A percentile compares a stretch with the other conserved stretches of the same genome.
Conservation (phyloP, 2,113 vertebrate species). For the Atherinomorus stipes region DNA sequence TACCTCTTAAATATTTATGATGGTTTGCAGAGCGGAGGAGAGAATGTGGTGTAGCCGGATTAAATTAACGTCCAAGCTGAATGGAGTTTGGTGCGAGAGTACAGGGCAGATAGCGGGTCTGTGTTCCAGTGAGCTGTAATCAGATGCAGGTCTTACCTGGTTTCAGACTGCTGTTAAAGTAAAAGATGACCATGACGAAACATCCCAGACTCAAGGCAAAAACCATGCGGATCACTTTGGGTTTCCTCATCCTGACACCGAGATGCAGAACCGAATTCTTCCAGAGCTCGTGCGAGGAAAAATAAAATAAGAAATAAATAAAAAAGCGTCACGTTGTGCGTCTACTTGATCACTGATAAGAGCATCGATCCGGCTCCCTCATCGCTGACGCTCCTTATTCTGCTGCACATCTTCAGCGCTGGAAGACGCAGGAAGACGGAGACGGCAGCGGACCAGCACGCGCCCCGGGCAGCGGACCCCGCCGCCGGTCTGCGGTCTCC, state of each 20-base stretch:
- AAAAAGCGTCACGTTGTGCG: neutral
- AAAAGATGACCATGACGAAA: slow-evolving; percentile 84
- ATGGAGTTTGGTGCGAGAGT: neutral
- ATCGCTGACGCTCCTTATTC: slow-evolving; percentile 34
- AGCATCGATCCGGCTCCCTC: slow-evolving; percentile 51
- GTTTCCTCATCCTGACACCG: slow-evolving; percentile 82
- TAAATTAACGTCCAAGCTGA: neutral
- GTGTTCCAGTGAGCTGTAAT: neutral
- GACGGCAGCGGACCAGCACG: neutral
- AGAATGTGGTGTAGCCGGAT: neutral
- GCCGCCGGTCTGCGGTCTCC: neutral
- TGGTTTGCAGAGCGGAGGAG: neutral
- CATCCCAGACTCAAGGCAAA: slow-evolving; percentile 85
- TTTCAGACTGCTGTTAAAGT: slow-evolving; percentile 83
- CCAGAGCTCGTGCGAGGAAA: slow-evolving; percentile 51
- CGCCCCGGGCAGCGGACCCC: neutral
- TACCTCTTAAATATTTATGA: neutral
- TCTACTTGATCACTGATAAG: slow-evolving; percentile 53
- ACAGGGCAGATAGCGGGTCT: too few species aligned
- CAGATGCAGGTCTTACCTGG: slow-evolving; percentile 85
- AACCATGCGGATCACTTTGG: slow-evolving; percentile 76
- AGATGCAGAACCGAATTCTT: slow-evolving; percentile 13
- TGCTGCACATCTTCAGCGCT: slow-evolving; percentile 51
- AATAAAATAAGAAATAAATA: too few species aligned
- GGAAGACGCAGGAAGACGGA: neutral